phyloP scores from a whole-genome alignment of 2,797 vertebrate genomes.

The Ficedula albicollis region DNA sequence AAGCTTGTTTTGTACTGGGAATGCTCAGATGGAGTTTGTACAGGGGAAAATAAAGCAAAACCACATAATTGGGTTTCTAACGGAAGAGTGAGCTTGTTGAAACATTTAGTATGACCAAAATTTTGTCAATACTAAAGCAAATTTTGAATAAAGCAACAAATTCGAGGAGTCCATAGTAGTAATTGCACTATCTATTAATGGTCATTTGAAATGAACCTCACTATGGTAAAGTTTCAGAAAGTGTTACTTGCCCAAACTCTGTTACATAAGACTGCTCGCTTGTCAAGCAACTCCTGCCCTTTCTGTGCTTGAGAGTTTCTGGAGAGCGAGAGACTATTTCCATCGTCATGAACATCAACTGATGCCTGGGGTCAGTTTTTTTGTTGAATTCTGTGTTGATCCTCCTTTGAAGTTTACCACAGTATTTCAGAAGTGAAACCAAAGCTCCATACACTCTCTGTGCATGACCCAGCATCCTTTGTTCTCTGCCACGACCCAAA shows the following conservation, averaged over 20 bases:
- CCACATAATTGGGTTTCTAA: conserved; percentile 41
- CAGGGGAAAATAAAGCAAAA: conserved; percentile 24
- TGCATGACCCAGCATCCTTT: not conserved
- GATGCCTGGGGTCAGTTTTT: conserved; percentile 45
- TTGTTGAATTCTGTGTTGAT: conserved; percentile 12
- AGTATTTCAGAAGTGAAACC: conserved; percentile 55
- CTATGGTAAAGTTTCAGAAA: not conserved
- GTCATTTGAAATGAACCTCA: not conserved
- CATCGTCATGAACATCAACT: not conserved
- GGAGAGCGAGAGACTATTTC: conserved; percentile 2
- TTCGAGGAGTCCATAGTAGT: not conserved
- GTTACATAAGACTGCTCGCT: not conserved
- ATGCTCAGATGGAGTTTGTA: conserved; percentile 40
- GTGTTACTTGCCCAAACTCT: not conserved
- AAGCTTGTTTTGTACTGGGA: conserved; percentile 64
- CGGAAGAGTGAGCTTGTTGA: conserved; percentile 37
- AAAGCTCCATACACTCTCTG: conserved; percentile 5
- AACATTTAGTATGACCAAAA: not conserved
- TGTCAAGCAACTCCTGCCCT: not conserved
- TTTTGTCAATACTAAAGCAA: conserved; percentile 6
- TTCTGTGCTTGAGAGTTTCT: conserved; percentile 26
- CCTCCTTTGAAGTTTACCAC: conserved; percentile 60
- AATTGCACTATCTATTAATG: not conserved
- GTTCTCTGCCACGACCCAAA: not conserved
- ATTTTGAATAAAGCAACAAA: not conserved